Evolutionary conservation across 2,113 vertebrate species (phyloP), one percentile per base, ranked within the genome.

Genomic region (Callaeas wilsoni): DNA sequence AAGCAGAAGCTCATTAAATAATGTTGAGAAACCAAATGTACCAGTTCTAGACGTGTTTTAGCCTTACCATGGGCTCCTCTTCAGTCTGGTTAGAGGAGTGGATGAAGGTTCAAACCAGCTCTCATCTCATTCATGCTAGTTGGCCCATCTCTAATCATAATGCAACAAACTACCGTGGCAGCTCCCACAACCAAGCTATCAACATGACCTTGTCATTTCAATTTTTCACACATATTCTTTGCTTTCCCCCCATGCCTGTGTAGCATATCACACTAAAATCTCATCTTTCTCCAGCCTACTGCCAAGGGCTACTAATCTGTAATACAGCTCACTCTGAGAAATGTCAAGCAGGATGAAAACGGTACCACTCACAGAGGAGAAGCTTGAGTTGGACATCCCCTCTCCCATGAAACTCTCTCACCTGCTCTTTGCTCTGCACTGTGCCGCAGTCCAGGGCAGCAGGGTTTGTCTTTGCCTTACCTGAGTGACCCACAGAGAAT

Each of bases 151-250:
- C 53, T 97, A 96, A 92, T 96, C 60, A 78, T 21, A 88, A 33
- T 60, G n/a, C 84, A 93, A 65, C 56, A 84, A 96, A 57, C 35
- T 65, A 90, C 39, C 11, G 12, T 35, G 11, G 93, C 93, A 83
- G 71, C 64, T 86, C 82, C 57, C 57, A 93, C 86, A 77, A 94
- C 55, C 87, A 96, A 95, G 23, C 65, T 86, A 97, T 94, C 74
- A 84, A 84, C 29, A 2, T 67, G 93, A 95, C 50, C 68, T 92
- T 96, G 79, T 90, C 67, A 85, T 93, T 97, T 97, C 64, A 87
- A 80, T 96, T 97, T 97, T 96, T 93, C 65, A 79, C 87, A 90
- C 57, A 60, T 80, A 53, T 90, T 88, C 76, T 93, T 95, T 95
- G 35, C 27, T 75, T 57, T 50, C 13, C 4, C 22, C 23, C 16